Conservation (phyloP, 2,888 invertebrate species). For the Gasteruption jaculator region DNA sequence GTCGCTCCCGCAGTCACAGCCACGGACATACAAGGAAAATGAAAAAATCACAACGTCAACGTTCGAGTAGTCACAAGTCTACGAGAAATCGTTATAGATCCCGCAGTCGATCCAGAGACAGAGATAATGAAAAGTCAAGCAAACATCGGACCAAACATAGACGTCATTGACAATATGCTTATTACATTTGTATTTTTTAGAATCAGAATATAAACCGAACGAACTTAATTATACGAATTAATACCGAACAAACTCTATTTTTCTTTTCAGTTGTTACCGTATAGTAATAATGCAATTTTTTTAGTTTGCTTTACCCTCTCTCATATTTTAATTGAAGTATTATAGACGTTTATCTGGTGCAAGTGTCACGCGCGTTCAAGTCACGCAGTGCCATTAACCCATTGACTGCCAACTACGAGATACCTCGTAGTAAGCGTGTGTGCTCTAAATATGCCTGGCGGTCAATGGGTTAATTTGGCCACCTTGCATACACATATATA, state of each 20-base stretch:
- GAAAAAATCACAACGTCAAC: constrained; percentile 43
- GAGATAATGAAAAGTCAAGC: constrained; percentile 43
- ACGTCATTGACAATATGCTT: constrained; percentile 37
- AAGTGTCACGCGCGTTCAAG: no score
- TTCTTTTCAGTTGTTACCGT: no score
- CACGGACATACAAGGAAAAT: constrained; percentile 46
- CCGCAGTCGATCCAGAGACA: constrained; percentile 46
- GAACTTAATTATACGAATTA: no score
- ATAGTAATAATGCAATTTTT: no score
- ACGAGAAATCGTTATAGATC: constrained; percentile 46
- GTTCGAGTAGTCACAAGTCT: constrained; percentile 47
- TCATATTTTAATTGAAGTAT: no score
- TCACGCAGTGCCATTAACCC: no score
- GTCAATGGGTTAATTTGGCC: constrained; percentile 5
- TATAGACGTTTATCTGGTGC: no score
- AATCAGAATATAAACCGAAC: no score
- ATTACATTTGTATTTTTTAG: no score
- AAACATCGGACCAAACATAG: constrained; percentile 47
- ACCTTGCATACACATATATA: no score
- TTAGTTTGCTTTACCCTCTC: no score
- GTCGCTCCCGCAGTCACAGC: constrained; percentile 49
- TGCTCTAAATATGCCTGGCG: neutral
- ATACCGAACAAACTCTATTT: no score
- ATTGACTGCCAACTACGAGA: constrained; percentile 6
- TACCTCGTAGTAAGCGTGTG: constrained; percentile 1